Evolutionary conservation across 2,888 invertebrate species (phyloP), one percentile per base, ranked within the genome.

Genomic region (Drosophila fungiperda): DNA sequence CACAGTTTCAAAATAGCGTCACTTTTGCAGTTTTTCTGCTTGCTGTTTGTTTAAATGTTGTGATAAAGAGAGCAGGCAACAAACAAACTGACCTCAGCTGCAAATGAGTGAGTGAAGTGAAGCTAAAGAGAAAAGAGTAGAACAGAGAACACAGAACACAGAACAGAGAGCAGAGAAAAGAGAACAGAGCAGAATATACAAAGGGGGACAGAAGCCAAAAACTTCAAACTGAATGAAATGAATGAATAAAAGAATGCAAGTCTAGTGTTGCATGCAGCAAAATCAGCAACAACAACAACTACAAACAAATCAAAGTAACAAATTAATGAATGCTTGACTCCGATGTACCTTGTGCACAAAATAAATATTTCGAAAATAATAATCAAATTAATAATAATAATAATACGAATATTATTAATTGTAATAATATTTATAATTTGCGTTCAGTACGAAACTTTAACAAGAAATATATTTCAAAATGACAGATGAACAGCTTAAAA

Each of bases 171-270:
- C 23, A 23, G 23, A 23, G 23, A 23, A 23, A 23, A 33, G 15
- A 53, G 55, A 61, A 48, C 60, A 67, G 35, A 42, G 45, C 23
- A 49, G 62, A 64, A 62, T 11, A 57, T 53, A 52, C 48, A 52
- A 55, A 55, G 52, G 54, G 60, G 52, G 50, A 32, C 58, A 32
- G 23, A 48, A 67, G 63, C 55, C 50, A 38, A 62, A 40, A 67
- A 70, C 69, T 59, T 53, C 55, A 58, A 73, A 64, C 59, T 73
- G 79, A 87, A 79, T 79, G 69, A 74, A 77, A 68, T 61, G 80
- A 76, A 81, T 70, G 83, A 74, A 78, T 83, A 83, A 74, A 76
- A 57, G 70, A 84, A 78, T 77, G 66, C 68, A 73, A 70, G 72
- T 68, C 55, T 60, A 76, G 67, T 78, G 59, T 63, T 66, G 50